These are phyloP conservation scores for Nudaria mundana DNA, from an alignment of 2,888 invertebrate species.

Conservation along the genomic window DNA sequence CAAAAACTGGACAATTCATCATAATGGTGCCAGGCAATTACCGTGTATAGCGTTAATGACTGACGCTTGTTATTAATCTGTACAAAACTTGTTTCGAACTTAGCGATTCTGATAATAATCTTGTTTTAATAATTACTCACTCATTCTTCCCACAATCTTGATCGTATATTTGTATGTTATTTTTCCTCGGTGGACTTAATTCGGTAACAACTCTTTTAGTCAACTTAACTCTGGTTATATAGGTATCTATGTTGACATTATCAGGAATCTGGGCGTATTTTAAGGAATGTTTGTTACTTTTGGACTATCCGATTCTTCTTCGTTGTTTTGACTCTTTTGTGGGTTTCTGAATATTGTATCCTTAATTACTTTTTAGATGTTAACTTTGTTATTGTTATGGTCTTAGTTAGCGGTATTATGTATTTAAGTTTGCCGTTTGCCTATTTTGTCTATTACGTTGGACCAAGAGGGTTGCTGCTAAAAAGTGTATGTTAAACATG, in stretches of 20 bases:
- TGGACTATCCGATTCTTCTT: conserved; percentile 23
- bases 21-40: conserved; percentile 76
- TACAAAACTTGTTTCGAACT: conserved; percentile 72
- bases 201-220: conserved; percentile 72
- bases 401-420: no score
- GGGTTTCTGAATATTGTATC: no score
- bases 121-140: conserved; percentile 77
- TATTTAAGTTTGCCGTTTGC: no score
- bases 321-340: conserved; percentile 20
- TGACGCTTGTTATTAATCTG: conserved; percentile 72
- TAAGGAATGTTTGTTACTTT: conserved; percentile 39
- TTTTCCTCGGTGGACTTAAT: conserved; percentile 67
- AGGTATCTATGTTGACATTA: conserved; percentile 60
- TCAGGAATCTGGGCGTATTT: conserved; percentile 50
- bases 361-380: no score
- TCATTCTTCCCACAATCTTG: conserved; percentile 75
- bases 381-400: no score
- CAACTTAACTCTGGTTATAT: conserved; percentile 67
- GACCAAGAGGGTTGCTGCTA: no score
- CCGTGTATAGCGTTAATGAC: conserved; percentile 77
- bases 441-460: no score
- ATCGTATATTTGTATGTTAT: conserved; percentile 73
- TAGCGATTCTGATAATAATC: conserved; percentile 77
- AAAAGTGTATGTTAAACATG: no score
- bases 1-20: conserved; percentile 76